Percentiles rank a stretch among this genome's conserved stretches.
Conservation (phyloP, 2,888 invertebrate genomes). For the Xanthia icteritia region DNA sequence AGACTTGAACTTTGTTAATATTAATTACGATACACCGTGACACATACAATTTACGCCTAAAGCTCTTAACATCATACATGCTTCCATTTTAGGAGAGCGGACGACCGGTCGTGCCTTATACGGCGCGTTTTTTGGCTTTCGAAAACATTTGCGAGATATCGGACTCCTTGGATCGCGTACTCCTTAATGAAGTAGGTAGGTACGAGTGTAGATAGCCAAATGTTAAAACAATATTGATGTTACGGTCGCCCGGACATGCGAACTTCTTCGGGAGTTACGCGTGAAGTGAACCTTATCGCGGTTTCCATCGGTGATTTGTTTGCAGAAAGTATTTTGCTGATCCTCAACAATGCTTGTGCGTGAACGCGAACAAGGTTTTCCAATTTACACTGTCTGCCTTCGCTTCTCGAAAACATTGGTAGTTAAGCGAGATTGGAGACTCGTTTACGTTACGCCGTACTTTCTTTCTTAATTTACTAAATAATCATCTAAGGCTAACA, state of each 20-base stretch:
- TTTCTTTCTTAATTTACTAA: background rate
- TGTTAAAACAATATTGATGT: constrained; percentile 62
- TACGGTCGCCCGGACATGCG: constrained; percentile 23
- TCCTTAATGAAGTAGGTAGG: constrained; percentile 68
- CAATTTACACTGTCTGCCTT: constrained; percentile 36
- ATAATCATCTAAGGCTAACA: background rate
- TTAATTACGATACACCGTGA: constrained; percentile 82
- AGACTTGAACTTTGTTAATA: constrained; percentile 77
- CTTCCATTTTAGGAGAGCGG: constrained; percentile 79
- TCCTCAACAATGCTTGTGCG: constrained; percentile 20
- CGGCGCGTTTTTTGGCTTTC: constrained; percentile 85
- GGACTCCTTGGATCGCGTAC: constrained; percentile 65
- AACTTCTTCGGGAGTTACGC: constrained; percentile 41
- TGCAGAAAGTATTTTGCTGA: constrained; percentile 39
- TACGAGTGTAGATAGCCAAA: constrained; percentile 52
- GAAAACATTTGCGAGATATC: constrained; percentile 82
- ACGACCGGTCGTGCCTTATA: constrained; percentile 82
- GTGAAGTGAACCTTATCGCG: constrained; percentile 37
- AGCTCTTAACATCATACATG: constrained; percentile 78
- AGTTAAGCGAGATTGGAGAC: background rate
- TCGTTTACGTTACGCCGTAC: background rate
- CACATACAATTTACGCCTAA: constrained; percentile 83
- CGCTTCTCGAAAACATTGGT: constrained; percentile 22
- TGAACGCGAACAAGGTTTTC: constrained; percentile 38
- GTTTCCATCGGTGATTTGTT: constrained; percentile 56